Evolutionary conservation across 2,113 vertebrate genomes (phyloP), one percentile per base, ranked within the genome.

Genomic region (Cochlearius cochlearius): DNA sequence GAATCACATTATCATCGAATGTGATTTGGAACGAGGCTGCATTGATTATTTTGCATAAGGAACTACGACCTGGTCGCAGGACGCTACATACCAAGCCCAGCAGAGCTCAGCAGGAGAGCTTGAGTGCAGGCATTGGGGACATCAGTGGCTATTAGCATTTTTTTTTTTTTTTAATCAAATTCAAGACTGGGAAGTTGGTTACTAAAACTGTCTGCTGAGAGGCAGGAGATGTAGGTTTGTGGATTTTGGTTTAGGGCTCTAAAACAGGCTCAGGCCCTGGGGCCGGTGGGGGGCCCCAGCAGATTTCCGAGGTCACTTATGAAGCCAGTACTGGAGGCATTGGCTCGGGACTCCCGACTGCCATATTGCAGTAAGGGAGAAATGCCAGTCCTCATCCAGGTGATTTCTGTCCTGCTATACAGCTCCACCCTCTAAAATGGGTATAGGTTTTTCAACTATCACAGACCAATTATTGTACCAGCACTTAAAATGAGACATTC

Each of bases 271-370:
- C 32, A 72, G 26, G 12, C 5, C 36, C 16, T 7, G 50, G 2
- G 10, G 15, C 4, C 0, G 1, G 9, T 38, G 9, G 13, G 23
- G 9, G 2, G 3, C 5, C 20, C 10, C 30, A 62, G 25, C 6
- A 83, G 19, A 36, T 23, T 53, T 86, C 32, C 26, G 50, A 58
- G 39, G 34, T 76, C 58, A 64, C 2, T 83, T 63, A 49, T 5
- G 7, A 82, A 86, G 39, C 15, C 47, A 71, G 41, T 27, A 26
- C 26, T n/a, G 60, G 53, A 71, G 32, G 63, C 41, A 21, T 0
- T 9, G 39, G 12, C 53, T 73, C 2, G 2, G 49, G 41, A 71
- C 11, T 39, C 36, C 22, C 47, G 34, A 6, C 11, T 32, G 45
- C 21, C 34, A 9, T 10, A 43, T 4, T 41, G 19, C 50, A 76